Conservation (phyloP, 2,113 vertebrate genomes). For the Onychostruthus taczanowskii region DNA sequence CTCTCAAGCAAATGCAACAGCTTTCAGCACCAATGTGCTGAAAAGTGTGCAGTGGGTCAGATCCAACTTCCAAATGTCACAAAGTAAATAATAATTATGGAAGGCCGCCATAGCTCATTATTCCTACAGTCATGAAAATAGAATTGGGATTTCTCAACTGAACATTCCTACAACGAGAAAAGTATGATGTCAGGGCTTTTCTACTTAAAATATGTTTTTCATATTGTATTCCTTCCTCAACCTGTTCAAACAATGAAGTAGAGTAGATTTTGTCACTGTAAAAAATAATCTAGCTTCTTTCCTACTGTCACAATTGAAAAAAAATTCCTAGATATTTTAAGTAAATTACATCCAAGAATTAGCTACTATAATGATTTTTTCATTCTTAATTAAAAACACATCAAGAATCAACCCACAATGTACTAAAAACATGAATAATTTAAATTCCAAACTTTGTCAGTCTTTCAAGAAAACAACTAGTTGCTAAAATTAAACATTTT, state of each 20-base stretch:
- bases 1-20: background rate
- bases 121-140: background rate
- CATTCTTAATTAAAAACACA: background rate
- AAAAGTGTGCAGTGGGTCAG: background rate
- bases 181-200: background rate
- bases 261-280: background rate
- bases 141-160: background rate
- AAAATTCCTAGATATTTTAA: background rate
- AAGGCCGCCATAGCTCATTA: background rate
- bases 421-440: background rate
- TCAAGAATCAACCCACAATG: background rate
- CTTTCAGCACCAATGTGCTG: background rate
- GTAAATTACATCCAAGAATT: background rate
- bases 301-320: background rate
- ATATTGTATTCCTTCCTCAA: background rate
- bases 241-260: background rate
- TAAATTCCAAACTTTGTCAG: background rate
- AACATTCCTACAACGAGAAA: background rate
- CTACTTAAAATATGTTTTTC: background rate
- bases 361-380: background rate
- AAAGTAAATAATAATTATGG: background rate
- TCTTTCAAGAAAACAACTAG: background rate
- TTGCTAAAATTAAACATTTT: background rate
- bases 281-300: background rate
- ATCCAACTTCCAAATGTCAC: background rate